Evolutionary conservation across 2,113 vertebrate species (phyloP), one percentile per base, ranked within the genome.

Genomic region (Ammospiza nelsoni): DNA sequence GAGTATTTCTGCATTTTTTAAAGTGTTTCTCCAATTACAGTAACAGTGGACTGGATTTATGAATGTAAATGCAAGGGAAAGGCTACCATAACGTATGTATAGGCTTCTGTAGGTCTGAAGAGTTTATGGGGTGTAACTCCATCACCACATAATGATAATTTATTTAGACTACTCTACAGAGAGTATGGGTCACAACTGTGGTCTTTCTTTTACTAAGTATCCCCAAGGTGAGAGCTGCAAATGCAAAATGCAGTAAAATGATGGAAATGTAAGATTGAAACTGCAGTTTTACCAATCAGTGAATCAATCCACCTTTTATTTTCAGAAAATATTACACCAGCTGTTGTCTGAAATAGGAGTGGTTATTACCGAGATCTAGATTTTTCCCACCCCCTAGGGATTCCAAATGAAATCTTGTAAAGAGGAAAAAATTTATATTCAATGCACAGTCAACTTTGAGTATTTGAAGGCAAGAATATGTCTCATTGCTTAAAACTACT

Each of bases 381-480:
- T 78, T 9, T 49, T 81, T 83, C 69, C 28, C 24, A 4, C 4
- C 9, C 41, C 48, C 6, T 63, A 54, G 11, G 11, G 65, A 75
- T 84, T 90, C 22, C 44, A 67, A 87, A 72, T 35, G 15, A 41
- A 55, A 9, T 51, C 23, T 78, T 84, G 9, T 9, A 66, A 71
- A 37, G 5, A 73, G 7, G 7, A 39, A 86, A 24, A 41, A 57
- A 79, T 8, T n/a, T 6, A 24, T 83, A 48, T 66, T 90, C 58
- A 31, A 29, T 52, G 20, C 69, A 46, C 11, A 91, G 23, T 39
- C 81, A 66, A 15, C 19, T 31, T 79, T 74, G 68, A 94, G 89
- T 89, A 94, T 96, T 95, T 94, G 83, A 94, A 96, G 62, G 48
- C 63, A 96, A 59, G 9, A 92, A 71, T 16, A 3, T 61, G 28